Evolutionary conservation across 2,113 vertebrate species (phyloP), one percentile per base, ranked within the genome.

Genomic region (Syrrhaptes paradoxus): DNA sequence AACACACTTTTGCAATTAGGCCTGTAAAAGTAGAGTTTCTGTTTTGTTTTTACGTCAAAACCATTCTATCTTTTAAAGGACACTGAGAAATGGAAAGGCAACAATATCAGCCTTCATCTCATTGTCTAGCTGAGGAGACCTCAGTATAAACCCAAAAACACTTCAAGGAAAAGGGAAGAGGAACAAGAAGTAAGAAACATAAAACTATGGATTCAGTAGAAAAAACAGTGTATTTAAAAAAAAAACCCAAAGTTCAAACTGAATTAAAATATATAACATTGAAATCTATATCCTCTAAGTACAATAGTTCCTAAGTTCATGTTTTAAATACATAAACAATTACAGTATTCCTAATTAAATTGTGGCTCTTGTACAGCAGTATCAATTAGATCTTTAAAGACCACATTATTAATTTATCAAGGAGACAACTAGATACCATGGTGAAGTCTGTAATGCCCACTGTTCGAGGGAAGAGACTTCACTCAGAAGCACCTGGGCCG

Each of bases 361-460:
- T 88, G 59, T 87, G 51, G 51, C 24, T 90, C 21, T 51, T 80
- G 34, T 77, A 91, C 51, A 57, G 55, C 59, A 88, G 77, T 84
- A 91, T 71, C 67, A 95, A 90, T 95, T 93, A 95, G 43, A 26
- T 90, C 59, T 95, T 95, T 83, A 79, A 91, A 91, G 94, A 43
- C 20, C 45, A 81, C 77, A 72, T 89, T 87, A 94, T 95, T 95
- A 91, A 94, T 92, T 92, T 95, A 95, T 90, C 89, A 93, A 52
- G 78, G 34, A 96, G 91, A 93, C 71, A 91, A 89, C 59, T 62
- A 91, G 79, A 74, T 74, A 91, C 83, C 43, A 74, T 3, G 34
- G 58, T 5, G 2, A 93, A 95, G 17, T 54, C 31, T 85, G 58
- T 76, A 66, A 94, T 2, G 7, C 25, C 28, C 51, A 58, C 21